These are phyloP conservation scores for Buteo buteo DNA, from an alignment of 2,113 vertebrate species.

Conservation along the genomic window DNA sequence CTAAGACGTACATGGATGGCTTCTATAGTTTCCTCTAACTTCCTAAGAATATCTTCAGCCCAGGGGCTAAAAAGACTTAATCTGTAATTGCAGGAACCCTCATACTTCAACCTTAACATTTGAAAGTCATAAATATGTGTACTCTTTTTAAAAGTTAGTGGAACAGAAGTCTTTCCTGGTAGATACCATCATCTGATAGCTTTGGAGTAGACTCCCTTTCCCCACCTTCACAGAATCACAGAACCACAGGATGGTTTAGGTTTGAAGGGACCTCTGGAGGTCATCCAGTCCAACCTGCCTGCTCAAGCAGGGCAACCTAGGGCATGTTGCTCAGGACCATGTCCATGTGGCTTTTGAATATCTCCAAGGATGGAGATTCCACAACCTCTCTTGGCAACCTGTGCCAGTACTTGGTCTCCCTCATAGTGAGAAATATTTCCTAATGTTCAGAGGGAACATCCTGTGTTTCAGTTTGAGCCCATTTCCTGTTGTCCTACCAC, in stretches of 20 bases:
- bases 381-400: neutral
- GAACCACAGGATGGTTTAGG: neutral
- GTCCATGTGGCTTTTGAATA: neutral
- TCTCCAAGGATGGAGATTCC: neutral
- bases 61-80: neutral
- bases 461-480: neutral
- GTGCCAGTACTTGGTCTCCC: neutral
- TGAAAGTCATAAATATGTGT: neutral
- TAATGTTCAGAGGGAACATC: neutral
- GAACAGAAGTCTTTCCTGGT: neutral
- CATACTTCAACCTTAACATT: neutral
- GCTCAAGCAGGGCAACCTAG: neutral
- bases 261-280: neutral
- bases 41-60: neutral
- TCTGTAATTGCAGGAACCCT: neutral
- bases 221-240: neutral
- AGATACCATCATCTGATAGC: neutral
- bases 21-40: neutral
- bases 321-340: neutral
- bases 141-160: neutral
- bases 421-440: neutral
- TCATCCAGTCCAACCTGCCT: rapidly evolving
- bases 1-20: neutral
- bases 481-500: neutral
- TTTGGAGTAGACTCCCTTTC: neutral